Base-by-base conservation (phyloP, 2,888 invertebrate species). In the Myopa testacea region DNA sequence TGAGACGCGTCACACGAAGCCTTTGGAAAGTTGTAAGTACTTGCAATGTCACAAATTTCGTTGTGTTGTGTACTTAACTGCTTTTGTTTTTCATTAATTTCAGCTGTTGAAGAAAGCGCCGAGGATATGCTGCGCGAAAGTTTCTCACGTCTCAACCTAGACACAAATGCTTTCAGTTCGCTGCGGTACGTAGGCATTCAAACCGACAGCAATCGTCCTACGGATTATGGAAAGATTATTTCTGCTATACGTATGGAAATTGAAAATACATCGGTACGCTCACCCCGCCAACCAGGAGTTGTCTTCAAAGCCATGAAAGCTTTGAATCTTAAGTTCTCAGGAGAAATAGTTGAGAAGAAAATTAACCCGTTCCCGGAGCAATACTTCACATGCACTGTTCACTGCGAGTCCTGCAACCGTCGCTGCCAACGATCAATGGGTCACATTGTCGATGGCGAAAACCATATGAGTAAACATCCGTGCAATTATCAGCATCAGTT, bases 241-340 rank as follows among this genome's bases (percentile, higher is more conserved):
- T 87, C 88, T 68, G 92, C 91, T 14, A 88, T 95, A 76, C 90
- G 91, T 80, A 89, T 90, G 79, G 93, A 94, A 87, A 89, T 95
- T 77, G 91, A 92, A 76, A 94, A 94, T 84, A 93, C 93, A 8
- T 91, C 92, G n/a, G 93, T 94, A 8, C 90, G 95, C 79, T 93
- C 94, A 0, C 91, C 93, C 0, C 90, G 95, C 67, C 92, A 92
- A 81, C 92, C 94, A 0, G 90, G 91, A 81, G 91, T 94, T 78
- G 92, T 95, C 68, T 94, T 92, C 84, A 90, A 91, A 78, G 93
- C 93, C 4, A 90, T 95, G 77, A 93, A 93, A 89, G 93, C 93
- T 83, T 88, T 95, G 72, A 95, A 95, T 89, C 93, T 93, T 78
- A 94, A 94, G 87, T 95, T 95, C 85, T 93, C 92, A 82, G 93